Conservation (phyloP, 2,797 vertebrate genomes). For the Myotis vivesi region DNA sequence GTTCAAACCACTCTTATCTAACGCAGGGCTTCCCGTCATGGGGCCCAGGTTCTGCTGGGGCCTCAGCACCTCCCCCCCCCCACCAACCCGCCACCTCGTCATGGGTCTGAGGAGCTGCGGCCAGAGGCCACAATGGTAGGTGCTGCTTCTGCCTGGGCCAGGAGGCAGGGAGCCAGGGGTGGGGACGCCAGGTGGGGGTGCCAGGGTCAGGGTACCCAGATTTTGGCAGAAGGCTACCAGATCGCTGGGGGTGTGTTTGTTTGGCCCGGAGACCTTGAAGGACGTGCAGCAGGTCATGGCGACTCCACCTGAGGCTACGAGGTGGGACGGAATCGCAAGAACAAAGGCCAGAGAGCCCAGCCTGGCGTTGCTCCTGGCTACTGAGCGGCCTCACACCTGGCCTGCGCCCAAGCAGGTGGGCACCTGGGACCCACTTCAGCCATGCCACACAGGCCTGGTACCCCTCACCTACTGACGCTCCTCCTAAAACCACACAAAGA, state of each 20-base stretch:
- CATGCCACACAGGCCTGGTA: neutral
- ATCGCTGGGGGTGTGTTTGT: conserved; percentile 7
- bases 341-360: conserved; percentile 6
- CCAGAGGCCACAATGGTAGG: neutral
- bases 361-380: neutral
- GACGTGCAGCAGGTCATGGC: conserved; percentile 46
- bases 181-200: neutral
- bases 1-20: neutral
- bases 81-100: conserved; percentile 44
- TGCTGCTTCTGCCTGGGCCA: conserved; percentile 35
- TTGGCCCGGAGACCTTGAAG: conserved; percentile 26
- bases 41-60: neutral
- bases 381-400: neutral
- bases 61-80: neutral
- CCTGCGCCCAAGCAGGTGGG: neutral
- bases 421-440: neutral
- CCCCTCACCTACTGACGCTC: neutral
- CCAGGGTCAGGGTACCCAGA: neutral
- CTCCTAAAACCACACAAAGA: conserved; percentile 41
- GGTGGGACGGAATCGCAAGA: conserved; percentile 45
- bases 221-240: neutral
- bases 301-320: neutral
- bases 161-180: neutral
- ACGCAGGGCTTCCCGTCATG: rapidly evolving
- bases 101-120: conserved; percentile 1